Evolutionary conservation across 2,797 vertebrate species (phyloP).

Genomic region (Menidia menidia): DNA sequence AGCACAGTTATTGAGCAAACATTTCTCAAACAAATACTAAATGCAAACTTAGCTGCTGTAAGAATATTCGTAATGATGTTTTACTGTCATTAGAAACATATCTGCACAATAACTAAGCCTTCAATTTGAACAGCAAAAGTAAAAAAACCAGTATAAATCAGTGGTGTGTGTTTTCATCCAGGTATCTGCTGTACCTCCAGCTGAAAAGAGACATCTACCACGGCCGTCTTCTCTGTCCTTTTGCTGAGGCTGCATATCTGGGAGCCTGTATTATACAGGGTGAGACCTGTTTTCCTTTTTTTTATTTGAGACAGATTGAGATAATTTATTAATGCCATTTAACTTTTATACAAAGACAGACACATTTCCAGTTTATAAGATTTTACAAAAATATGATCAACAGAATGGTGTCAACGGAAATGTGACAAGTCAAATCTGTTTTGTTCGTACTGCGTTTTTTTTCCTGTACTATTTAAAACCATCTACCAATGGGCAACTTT

Average conservation of each 20-base stretch:
- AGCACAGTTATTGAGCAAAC: neutral
- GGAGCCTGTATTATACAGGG: conserved; percentile 96
- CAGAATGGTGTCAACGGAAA: too few relatives aligned
- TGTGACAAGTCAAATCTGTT: neutral
- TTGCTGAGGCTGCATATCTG: conserved; percentile 93
- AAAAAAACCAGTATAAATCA: neutral
- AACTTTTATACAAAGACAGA: too few relatives aligned
- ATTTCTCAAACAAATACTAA: neutral
- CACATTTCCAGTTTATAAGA: too few relatives aligned
- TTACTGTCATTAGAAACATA: neutral
- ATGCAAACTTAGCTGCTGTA: neutral
- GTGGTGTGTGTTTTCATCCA: conserved; percentile 62
- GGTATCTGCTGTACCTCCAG: conserved; percentile 96
- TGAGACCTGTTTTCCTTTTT: conserved; percentile 60
- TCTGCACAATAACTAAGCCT: neutral
- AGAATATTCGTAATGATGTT: neutral
- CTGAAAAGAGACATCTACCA: conserved; percentile 98
- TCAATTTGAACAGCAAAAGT: neutral
- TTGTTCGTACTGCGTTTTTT: neutral
- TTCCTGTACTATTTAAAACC: too few relatives aligned
- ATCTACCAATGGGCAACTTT: too few relatives aligned
- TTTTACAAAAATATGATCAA: too few relatives aligned
- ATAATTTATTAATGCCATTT: neutral
- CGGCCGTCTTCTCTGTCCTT: conserved; percentile 94
- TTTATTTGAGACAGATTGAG: neutral